Conservation (phyloP, 2,888 invertebrate genomes). For the Agrilus cyanescens region DNA sequence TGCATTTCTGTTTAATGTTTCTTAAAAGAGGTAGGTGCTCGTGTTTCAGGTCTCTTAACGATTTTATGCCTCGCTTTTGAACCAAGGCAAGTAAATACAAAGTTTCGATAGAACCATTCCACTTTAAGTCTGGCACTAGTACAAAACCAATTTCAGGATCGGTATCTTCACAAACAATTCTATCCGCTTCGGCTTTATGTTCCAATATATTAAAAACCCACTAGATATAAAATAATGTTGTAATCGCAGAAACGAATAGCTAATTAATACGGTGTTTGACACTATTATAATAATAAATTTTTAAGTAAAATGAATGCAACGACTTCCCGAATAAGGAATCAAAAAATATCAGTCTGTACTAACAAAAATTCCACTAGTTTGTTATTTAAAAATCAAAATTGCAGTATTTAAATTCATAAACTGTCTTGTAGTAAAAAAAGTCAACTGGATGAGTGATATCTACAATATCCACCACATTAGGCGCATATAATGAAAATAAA, state of each 20-base stretch:
- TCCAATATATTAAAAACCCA: slow-evolving; percentile 97
- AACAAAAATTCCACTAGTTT: too few relatives aligned
- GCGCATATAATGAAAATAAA: too few relatives aligned
- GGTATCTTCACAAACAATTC: slow-evolving; percentile 72
- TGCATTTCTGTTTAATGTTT: slow-evolving; percentile 66
- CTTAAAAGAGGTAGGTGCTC: slow-evolving; percentile 70
- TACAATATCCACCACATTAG: too few relatives aligned
- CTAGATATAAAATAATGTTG: slow-evolving; percentile 46
- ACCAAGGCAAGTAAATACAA: slow-evolving; percentile 79
- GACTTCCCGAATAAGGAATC: too few relatives aligned
- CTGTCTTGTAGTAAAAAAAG: too few relatives aligned
- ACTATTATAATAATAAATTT: too few relatives aligned
- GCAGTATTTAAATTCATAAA: too few relatives aligned
- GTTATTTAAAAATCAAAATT: too few relatives aligned
- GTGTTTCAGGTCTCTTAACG: slow-evolving; percentile 69
- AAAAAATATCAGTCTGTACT: too few relatives aligned
- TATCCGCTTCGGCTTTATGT: slow-evolving; percentile 79
- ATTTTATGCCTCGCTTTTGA: slow-evolving; percentile 60
- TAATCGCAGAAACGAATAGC: slow-evolving; percentile 7
- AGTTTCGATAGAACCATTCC: slow-evolving; percentile 75
- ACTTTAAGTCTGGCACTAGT: slow-evolving; percentile 88
- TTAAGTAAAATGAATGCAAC: too few relatives aligned
- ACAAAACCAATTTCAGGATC: slow-evolving; percentile 75
- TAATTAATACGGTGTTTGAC: too few relatives aligned
- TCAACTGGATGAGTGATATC: too few relatives aligned